Evolutionary conservation across 2,888 invertebrate genomes (phyloP), one percentile per base, ranked within the genome.

Genomic region (Oxycera nigricornis): DNA sequence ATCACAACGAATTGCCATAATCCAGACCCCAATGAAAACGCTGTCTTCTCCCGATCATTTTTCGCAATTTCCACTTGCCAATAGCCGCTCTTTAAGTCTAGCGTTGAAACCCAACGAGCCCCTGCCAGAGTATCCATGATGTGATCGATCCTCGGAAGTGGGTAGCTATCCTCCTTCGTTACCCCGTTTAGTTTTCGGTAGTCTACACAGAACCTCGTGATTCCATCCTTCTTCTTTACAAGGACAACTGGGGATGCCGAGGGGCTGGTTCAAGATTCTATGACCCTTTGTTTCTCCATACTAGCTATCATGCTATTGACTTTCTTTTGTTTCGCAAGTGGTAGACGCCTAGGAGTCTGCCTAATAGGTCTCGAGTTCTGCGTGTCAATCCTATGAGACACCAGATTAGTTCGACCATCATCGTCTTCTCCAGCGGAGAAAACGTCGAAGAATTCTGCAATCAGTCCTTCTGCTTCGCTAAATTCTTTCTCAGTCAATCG

Each of bases 1-100:
- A 79, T 79, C 0, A 79, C 79, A 1, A 73, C 78, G 62, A 80
- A 79, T 20, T 80, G 78, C 73, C 77, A 80, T 11, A 80, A 28
- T 3, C 77, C 78, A 22, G 73, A 62, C 0, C 76, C 77, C 1
- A 74, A 61, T 14, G 77, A 68, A 46, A 79, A 80, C 11, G 79
- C 79, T 7, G 79, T 79, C 68, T 80, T 78, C 61, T 61, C 61
- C 17, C 61, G 2, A 39, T 79, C 79, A 0, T 50, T 50, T 1
- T 72, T 50, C 0, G 52, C 57, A 22, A 76, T 72, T n/a, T 73
- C 75, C 1, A 76, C 75, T 26, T 77, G 76, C 74, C 75, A 76
- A 35, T 77, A 79, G 1, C 77, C 79, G 31, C 78, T 77, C 41
- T 77, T 75, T 20, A 78, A 52, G 17, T 78, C 77, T 24, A 79